A percentile compares a stretch with the other conserved stretches of the same genome.
Conservation (phyloP, 2,888 invertebrate species). For the Drosophila kuntzei region DNA sequence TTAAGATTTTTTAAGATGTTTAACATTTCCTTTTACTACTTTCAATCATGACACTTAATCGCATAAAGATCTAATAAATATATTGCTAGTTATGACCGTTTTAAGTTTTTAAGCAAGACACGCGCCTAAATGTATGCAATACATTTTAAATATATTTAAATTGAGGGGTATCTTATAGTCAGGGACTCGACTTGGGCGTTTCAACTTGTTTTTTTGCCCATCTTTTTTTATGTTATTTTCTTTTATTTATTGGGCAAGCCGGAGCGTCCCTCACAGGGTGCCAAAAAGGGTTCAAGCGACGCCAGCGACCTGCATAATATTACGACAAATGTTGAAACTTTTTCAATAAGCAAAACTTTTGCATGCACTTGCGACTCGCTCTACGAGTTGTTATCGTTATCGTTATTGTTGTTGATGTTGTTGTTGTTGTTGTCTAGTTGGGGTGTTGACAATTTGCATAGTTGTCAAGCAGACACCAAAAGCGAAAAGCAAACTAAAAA, state of each 20-base stretch:
- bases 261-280: neutral
- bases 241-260: slow-evolving; percentile 30
- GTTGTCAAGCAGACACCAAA: slow-evolving; percentile 47
- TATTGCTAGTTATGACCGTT: neutral
- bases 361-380: slow-evolving; percentile 48
- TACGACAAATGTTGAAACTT: slow-evolving; percentile 78
- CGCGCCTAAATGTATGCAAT: neutral
- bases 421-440: slow-evolving; percentile 2
- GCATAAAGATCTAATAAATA: neutral
- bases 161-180: neutral
- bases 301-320: slow-evolving; percentile 75
- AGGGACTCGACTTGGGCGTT: neutral
- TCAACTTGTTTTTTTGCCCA: neutral
- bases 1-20: neutral
- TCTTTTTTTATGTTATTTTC: slow-evolving; percentile 14
- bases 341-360: slow-evolving; percentile 78
- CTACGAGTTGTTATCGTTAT: slow-evolving; percentile 11
- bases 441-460: slow-evolving; percentile 70
- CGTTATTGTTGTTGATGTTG: slow-evolving; percentile 8
- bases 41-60: neutral
- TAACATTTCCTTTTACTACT: neutral
- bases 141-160: neutral
- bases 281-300: slow-evolving; percentile 68
- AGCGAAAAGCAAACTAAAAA: slow-evolving; percentile 46
- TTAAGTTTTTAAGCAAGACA: neutral